These are phyloP conservation scores for Plectropomus leopardus DNA, from an alignment of 2,113 vertebrate genomes.

Conservation along the genomic window DNA sequence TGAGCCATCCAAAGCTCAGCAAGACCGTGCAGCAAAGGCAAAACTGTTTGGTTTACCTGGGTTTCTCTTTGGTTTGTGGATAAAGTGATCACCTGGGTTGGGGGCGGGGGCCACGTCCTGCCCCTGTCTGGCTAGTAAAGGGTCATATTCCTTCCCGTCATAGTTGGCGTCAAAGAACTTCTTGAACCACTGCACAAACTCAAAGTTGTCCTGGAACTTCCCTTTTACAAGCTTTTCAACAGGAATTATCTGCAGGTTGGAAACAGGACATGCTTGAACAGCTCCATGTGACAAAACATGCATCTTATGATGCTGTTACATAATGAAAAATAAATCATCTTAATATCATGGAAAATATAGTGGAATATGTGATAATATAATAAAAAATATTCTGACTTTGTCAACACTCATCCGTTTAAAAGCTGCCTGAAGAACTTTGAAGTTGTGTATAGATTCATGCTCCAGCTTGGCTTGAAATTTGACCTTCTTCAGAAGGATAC, in stretches of 20 bases:
- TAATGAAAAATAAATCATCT: neutral
- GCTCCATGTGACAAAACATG: neutral
- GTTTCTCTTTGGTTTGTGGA: constrained; percentile 97
- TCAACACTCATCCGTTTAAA: constrained; percentile 98
- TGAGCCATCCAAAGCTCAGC: constrained; percentile 84
- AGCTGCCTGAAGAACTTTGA: constrained; percentile 97
- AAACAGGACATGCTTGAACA: constrained; percentile 22
- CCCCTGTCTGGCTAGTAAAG: constrained; percentile 94
- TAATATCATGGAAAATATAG: neutral
- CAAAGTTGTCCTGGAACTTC: constrained; percentile 99
- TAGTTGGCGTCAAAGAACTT: constrained; percentile 99
- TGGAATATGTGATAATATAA: neutral
- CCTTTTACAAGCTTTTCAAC: constrained; percentile 98
- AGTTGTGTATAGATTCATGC: constrained; percentile 98
- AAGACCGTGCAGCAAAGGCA: constrained; percentile 77
- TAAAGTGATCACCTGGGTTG: constrained; percentile 99
- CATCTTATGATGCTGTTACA: neutral
- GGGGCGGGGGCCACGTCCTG: constrained; percentile 92
- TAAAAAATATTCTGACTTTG: constrained; percentile 88
- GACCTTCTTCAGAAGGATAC: constrained; percentile 95
- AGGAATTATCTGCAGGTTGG: constrained; percentile 90
- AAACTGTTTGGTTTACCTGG: constrained; percentile 88
- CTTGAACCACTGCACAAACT: constrained; percentile 99
- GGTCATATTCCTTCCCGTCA: constrained; percentile 98
- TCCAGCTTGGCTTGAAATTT: constrained; percentile 99